phyloP scores from a whole-genome alignment of 2,113 vertebrate species.

The Pristiophorus japonicus region DNA sequence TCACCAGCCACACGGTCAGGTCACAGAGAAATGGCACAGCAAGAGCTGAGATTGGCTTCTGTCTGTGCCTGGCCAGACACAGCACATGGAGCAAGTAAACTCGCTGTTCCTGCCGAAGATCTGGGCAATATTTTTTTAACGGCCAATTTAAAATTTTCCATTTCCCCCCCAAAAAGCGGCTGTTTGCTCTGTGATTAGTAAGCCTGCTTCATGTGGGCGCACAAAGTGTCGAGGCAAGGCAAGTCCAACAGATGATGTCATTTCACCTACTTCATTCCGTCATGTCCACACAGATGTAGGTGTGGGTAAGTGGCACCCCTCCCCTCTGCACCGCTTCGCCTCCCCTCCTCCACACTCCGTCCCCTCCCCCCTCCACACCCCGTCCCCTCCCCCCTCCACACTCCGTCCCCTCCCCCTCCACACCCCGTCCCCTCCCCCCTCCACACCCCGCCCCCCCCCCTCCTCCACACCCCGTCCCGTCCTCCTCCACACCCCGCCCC shows the following conservation, averaged over 20 bases:
- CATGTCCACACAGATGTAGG: background rate
- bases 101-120: too few relatives aligned
- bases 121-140: background rate
- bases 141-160: background rate
- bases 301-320: too few relatives aligned
- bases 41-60: background rate
- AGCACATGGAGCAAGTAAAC: background rate
- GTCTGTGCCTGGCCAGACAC: background rate
- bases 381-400: background rate
- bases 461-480: too few relatives aligned
- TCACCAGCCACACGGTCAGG: background rate
- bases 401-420: too few relatives aligned
- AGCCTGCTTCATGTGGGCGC: background rate
- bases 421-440: background rate
- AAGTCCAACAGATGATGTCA: background rate
- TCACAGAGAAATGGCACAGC: background rate
- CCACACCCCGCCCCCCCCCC: background rate
- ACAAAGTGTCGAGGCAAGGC: background rate
- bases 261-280: background rate
- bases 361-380: too few relatives aligned
- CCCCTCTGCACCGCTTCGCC: too few relatives aligned
- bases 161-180: background rate
- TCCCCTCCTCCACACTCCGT: too few relatives aligned
- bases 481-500: too few relatives aligned
- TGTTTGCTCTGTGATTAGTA: background rate